Evolutionary conservation across 2,888 invertebrate species (phyloP).

Genomic region (Drosophila atroscutellata): DNA sequence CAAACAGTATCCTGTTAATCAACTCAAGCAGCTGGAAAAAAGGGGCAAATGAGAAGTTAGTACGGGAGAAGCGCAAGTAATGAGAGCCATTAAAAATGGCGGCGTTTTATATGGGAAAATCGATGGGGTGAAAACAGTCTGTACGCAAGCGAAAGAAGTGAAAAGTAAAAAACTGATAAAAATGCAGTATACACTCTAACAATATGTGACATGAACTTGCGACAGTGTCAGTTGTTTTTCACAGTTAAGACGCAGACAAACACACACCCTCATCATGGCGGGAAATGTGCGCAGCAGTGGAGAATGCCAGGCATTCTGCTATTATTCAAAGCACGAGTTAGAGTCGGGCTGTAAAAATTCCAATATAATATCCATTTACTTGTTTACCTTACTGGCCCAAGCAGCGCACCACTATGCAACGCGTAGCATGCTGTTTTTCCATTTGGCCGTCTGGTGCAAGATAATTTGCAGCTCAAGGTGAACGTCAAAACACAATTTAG

Average conservation of each 20-base stretch:
- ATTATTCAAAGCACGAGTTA: conserved; percentile 38
- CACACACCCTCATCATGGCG: background rate
- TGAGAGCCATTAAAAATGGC: conserved; percentile 79
- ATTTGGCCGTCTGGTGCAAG: background rate
- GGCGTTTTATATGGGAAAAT: conserved; percentile 64
- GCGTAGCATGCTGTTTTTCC: conserved; percentile 8
- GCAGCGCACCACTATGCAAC: conserved; percentile 14
- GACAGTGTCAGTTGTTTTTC: conserved; percentile 45
- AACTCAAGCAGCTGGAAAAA: conserved; percentile 55
- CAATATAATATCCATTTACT: conserved; percentile 2
- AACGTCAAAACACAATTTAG: conserved; percentile 15
- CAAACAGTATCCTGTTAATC: conserved; percentile 61
- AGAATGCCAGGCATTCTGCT: conserved; percentile 19
- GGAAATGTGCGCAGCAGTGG: background rate
- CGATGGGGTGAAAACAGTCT: conserved; percentile 45
- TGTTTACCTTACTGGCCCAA: conserved; percentile 1
- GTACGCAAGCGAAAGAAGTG: conserved; percentile 47
- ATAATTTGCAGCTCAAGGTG: conserved; percentile 24
- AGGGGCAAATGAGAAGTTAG: conserved; percentile 20
- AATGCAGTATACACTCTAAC: conserved; percentile 43
- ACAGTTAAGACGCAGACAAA: conserved; percentile 49
- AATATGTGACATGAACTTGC: conserved; percentile 36
- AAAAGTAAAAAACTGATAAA: conserved; percentile 63
- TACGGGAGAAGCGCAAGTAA: conserved; percentile 61
- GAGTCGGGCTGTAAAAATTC: conserved; percentile 2